Evolutionary conservation across 2,888 invertebrate genomes (phyloP).

Genomic region (Lomographa bimaculata): DNA sequence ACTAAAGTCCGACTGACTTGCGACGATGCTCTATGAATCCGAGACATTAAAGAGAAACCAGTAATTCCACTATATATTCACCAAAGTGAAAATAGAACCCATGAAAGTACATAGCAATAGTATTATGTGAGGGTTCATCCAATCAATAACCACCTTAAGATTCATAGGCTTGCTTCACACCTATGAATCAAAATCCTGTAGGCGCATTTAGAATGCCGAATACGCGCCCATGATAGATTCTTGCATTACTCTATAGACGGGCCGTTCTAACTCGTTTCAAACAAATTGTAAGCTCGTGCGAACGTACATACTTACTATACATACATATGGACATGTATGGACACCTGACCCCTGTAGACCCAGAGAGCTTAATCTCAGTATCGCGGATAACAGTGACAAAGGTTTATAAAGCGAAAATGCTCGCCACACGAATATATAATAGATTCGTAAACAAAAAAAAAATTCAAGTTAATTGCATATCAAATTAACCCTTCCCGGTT

Average conservation of each 20-base stretch:
- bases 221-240: constrained; percentile 30
- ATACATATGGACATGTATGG: constrained; percentile 30
- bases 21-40: too few species aligned
- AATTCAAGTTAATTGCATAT: neutral
- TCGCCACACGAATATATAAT: neutral
- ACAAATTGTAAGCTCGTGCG: constrained; percentile 39
- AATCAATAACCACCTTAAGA: constrained; percentile 12
- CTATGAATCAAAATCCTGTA: constrained; percentile 17
- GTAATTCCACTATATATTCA: too few species aligned
- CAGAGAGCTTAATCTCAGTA: constrained; percentile 35
- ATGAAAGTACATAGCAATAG: too few species aligned
- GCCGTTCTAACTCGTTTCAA: constrained; percentile 34
- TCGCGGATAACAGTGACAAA: constrained; percentile 6
- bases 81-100: too few species aligned
- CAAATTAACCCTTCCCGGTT: too few species aligned
- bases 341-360: constrained; percentile 25
- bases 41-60: too few species aligned
- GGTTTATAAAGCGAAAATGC: neutral
- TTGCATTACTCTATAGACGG: constrained; percentile 31
- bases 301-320: constrained; percentile 24
- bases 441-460: neutral
- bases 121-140: too few species aligned
- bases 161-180: constrained; percentile 6
- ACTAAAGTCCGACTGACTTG: too few species aligned
- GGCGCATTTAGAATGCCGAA: constrained; percentile 20